These are phyloP conservation scores for Neoniphon sammara DNA, from an alignment of 2,797 vertebrate genomes.

Conservation along the genomic window DNA sequence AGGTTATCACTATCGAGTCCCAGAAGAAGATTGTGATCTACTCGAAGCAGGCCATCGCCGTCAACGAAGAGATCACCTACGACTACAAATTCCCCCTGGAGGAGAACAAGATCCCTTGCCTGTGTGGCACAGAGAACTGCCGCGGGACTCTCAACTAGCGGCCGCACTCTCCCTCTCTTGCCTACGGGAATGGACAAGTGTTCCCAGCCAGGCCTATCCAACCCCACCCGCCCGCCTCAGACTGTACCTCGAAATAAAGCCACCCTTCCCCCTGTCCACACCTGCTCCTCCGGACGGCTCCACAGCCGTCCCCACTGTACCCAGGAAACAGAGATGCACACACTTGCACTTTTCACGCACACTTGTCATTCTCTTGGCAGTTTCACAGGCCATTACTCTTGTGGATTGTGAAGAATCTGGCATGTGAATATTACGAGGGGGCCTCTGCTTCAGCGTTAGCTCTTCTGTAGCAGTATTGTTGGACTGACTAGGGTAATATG, in stretches of 20 bases:
- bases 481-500: slow-evolving; percentile 2
- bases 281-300: neutral
- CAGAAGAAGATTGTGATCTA: slow-evolving; percentile 98
- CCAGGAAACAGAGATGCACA: slow-evolving; percentile 65
- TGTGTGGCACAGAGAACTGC: slow-evolving; percentile 95
- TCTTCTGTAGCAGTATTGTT: slow-evolving; percentile 58
- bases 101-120: slow-evolving; percentile 94
- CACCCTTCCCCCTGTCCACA: neutral
- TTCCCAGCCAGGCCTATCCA: slow-evolving; percentile 1
- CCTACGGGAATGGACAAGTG: slow-evolving; percentile 3
- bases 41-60: slow-evolving; percentile 92
- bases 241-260: slow-evolving; percentile 32
- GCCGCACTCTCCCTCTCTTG: slow-evolving; percentile 8
- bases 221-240: neutral
- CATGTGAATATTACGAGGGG: slow-evolving; percentile 11
- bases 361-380: slow-evolving; percentile 46
- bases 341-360: slow-evolving; percentile 72
- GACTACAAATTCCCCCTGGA: slow-evolving; percentile 97
- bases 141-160: slow-evolving; percentile 91
- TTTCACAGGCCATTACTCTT: slow-evolving; percentile 38
- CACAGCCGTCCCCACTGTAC: slow-evolving; percentile 36
- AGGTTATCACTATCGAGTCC: slow-evolving; percentile 95
- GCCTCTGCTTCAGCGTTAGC: slow-evolving; percentile 22
- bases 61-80: slow-evolving; percentile 96
- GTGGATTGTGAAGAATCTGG: slow-evolving; percentile 34